These are phyloP conservation scores for Ischnura elegans DNA, from an alignment of 2,888 invertebrate genomes.

Conservation along the genomic window DNA sequence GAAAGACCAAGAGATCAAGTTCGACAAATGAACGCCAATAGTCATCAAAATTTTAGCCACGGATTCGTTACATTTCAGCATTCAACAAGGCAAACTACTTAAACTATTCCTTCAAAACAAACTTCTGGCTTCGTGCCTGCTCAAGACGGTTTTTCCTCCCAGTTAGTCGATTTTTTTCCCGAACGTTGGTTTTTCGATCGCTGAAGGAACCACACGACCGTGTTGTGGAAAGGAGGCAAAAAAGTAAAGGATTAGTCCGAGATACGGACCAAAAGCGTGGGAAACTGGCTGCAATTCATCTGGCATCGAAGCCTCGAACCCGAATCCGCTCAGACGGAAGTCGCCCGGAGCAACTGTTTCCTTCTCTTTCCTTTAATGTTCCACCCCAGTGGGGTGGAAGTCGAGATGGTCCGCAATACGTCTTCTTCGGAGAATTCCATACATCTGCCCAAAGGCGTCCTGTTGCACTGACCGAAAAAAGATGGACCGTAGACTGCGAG, in stretches of 20 bases:
- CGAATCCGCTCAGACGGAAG: neutral
- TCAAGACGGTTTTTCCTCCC: too few species aligned
- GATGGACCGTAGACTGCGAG: neutral
- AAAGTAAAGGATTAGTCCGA: neutral
- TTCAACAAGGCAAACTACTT: too few species aligned
- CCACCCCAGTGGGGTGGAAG: too few species aligned
- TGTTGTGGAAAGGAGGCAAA: neutral
- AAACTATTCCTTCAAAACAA: too few species aligned
- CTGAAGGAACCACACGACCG: neutral
- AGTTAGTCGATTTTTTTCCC: neutral
- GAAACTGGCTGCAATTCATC: too few species aligned
- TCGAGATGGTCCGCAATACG: neutral
- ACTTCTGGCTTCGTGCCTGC: too few species aligned
- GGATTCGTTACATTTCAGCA: too few species aligned
- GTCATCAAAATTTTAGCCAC: too few species aligned
- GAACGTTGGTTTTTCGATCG: neutral
- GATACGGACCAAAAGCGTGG: too few species aligned
- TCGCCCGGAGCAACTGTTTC: neutral
- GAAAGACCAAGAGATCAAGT: too few species aligned
- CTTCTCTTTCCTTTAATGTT: too few species aligned
- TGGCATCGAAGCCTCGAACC: neutral
- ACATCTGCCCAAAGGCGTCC: neutral
- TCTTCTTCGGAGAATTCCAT: neutral
- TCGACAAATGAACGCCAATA: too few species aligned
- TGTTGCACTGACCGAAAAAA: neutral